These are phyloP conservation scores for Lagorchestes hirsutus DNA, from an alignment of 2,797 vertebrate species.

Conservation along the genomic window DNA sequence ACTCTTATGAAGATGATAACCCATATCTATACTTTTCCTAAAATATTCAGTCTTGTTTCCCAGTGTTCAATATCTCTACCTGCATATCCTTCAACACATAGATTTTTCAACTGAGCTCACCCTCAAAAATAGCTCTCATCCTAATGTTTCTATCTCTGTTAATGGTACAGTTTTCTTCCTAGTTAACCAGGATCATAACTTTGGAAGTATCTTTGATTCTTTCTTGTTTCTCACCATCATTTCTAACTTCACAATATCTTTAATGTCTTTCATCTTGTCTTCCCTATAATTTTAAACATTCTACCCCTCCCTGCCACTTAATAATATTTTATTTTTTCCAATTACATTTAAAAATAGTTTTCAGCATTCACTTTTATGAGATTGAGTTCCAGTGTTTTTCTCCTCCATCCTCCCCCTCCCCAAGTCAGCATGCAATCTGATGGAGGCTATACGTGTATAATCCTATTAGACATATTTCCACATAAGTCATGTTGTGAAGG, in stretches of 20 bases:
- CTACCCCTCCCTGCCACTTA: too few relatives aligned
- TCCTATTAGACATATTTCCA: too few relatives aligned
- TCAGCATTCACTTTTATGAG: too few relatives aligned
- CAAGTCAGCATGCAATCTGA: too few relatives aligned
- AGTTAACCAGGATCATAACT: background rate
- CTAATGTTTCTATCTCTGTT: background rate
- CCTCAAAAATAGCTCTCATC: background rate
- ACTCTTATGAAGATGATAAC: background rate
- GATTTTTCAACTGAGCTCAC: background rate
- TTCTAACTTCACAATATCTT: background rate
- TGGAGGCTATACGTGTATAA: too few relatives aligned
- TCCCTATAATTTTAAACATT: too few relatives aligned
- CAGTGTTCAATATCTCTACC: background rate
- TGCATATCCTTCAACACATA: background rate
- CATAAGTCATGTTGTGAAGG: too few relatives aligned
- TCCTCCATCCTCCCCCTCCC: too few relatives aligned
- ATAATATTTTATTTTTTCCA: too few relatives aligned
- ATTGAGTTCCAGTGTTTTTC: too few relatives aligned
- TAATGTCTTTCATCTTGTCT: too few relatives aligned
- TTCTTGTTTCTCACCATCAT: background rate
- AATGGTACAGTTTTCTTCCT: background rate
- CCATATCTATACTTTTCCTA: background rate
- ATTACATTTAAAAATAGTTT: too few relatives aligned
- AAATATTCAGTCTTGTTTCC: background rate
- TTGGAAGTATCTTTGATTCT: background rate